These are phyloP conservation scores for Tipula confusa DNA, from an alignment of 2,888 invertebrate genomes.

Conservation along the genomic window DNA sequence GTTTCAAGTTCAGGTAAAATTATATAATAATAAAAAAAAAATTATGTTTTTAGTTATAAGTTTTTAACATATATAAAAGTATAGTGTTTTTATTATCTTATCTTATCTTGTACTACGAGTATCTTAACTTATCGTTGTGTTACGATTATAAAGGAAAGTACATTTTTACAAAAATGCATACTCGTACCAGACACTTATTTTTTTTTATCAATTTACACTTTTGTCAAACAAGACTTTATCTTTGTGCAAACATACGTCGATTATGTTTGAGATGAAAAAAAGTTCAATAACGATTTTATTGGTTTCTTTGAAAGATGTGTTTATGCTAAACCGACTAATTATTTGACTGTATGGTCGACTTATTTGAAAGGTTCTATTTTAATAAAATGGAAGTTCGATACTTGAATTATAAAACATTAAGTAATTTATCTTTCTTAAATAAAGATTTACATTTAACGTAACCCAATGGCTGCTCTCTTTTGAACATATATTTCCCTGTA, in stretches of 20 bases:
- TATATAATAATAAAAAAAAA: no score
- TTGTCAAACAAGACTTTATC: neutral
- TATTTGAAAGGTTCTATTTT: no score
- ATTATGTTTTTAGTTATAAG: neutral
- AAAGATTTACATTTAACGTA: no score
- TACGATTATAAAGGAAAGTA: neutral
- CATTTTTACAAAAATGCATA: neutral
- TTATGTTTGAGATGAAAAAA: neutral
- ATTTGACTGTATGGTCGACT: no score
- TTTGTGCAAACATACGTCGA: neutral
- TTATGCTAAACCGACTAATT: no score
- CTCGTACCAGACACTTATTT: neutral
- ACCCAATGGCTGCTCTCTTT: no score
- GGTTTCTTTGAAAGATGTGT: neutral
- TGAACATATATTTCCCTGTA: no score
- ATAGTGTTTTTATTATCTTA: neutral
- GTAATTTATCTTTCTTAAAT: no score
- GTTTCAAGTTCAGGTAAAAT: constrained; percentile 87
- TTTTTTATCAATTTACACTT: neutral
- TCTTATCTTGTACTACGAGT: neutral
- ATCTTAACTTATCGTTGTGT: no score
- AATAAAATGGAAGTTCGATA: no score
- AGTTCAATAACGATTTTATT: neutral
- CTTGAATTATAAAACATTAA: no score
- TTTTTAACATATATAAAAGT: neutral